phyloP scores from a whole-genome alignment of 2,797 vertebrate species.

The Esox lucius region DNA sequence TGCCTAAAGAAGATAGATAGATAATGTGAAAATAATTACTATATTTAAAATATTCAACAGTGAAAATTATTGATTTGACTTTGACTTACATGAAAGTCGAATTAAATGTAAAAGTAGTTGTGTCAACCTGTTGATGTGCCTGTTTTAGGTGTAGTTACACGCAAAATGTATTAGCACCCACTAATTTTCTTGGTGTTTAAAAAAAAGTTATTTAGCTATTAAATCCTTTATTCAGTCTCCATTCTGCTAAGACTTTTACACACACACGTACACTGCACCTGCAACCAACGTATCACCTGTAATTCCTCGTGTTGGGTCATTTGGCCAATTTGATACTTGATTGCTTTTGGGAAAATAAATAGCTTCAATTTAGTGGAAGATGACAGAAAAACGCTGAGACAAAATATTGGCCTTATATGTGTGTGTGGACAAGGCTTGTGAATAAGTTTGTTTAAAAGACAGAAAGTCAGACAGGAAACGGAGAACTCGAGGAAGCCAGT shows the following conservation, averaged over 20 bases:
- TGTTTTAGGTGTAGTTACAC: no score
- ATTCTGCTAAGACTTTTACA: not conserved
- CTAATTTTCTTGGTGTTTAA: no score
- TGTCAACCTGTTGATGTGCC: no score
- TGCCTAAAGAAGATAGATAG: no score
- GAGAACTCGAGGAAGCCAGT: not conserved
- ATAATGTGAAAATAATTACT: no score
- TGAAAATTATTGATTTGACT: no score
- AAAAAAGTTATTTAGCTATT: no score
- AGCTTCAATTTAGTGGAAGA: not conserved
- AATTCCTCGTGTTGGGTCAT: not conserved
- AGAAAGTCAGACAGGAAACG: constrained; percentile 1
- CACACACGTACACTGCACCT: not conserved
- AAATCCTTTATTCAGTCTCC: no score
- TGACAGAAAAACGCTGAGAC: not conserved
- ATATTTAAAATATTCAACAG: no score
- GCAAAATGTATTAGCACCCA: no score
- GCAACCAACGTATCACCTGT: not conserved
- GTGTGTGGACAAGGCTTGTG: constrained; percentile 6
- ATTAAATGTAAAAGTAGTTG: no score
- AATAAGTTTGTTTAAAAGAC: not conserved
- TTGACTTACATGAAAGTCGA: no score
- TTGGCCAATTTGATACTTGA: not conserved
- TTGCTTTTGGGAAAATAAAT: not conserved
- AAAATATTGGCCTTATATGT: not conserved